Conservation (phyloP, 1,140 invertebrate species). For the Sminthurinus signatus region DNA sequence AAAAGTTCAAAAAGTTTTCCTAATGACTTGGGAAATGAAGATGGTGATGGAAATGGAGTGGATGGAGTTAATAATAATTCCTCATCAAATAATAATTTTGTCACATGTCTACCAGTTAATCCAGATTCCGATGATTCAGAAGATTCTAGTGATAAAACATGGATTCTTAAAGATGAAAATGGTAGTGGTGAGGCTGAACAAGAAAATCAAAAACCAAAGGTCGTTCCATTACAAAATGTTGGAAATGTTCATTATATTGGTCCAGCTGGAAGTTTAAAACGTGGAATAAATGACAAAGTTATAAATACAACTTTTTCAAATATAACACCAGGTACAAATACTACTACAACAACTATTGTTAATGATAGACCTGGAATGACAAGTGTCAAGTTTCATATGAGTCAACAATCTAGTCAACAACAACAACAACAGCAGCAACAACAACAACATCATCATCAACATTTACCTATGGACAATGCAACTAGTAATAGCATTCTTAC, state of each 20-base stretch:
- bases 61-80: constrained; percentile 57
- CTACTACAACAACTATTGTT: constrained; percentile 17
- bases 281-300: constrained; percentile 5
- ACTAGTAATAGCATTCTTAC: constrained; percentile 1
- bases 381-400: too few relatives aligned
- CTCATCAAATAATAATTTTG: constrained; percentile 41
- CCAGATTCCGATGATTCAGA: constrained; percentile 44
- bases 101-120: constrained; percentile 44
- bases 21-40: constrained; percentile 62
- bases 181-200: constrained; percentile 43
- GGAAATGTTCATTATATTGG: not conserved
- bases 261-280: not conserved
- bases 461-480: not conserved
- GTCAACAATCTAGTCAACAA: too few relatives aligned
- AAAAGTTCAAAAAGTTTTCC: constrained; percentile 78
- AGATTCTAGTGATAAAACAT: constrained; percentile 45
- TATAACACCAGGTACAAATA: constrained; percentile 41
- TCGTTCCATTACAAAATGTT: constrained; percentile 3
- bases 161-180: constrained; percentile 45
- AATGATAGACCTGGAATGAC: too few relatives aligned
- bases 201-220: constrained; percentile 4
- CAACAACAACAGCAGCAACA: constrained; percentile 34
- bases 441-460: constrained; percentile 9
- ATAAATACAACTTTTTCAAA: constrained; percentile 41
- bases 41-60: constrained; percentile 62